Percentiles rank a stretch among this genome's conserved stretches.
phyloP scores from a whole-genome alignment of 2,888 invertebrate genomes.

The Seira ritae region DNA sequence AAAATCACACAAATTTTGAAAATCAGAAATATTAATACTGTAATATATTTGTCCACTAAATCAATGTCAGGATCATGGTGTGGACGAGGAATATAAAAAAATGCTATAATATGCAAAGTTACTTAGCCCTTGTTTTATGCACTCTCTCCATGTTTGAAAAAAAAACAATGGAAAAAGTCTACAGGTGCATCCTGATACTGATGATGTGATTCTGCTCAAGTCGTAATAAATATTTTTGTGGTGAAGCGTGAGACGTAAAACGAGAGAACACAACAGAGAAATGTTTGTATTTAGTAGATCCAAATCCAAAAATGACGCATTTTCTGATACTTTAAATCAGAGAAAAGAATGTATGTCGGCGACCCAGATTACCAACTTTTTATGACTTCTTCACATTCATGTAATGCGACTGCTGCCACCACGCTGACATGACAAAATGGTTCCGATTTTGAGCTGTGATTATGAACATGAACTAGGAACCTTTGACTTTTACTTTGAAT shows the following conservation, averaged over 20 bases:
- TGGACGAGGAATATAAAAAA: neutral
- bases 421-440: conserved; percentile 37
- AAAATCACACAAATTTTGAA: neutral
- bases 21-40: neutral
- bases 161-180: too few species aligned
- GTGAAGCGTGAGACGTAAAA: too few species aligned
- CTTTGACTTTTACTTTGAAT: neutral
- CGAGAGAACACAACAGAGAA: too few species aligned
- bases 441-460: conserved; percentile 34
- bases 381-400: neutral
- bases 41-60: conserved; percentile 7
- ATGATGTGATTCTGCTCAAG: too few species aligned
- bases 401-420: neutral
- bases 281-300: too few species aligned
- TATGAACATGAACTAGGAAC: neutral
- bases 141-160: too few species aligned
- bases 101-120: neutral
- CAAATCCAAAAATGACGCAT: neutral
- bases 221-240: too few species aligned
- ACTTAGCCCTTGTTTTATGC: too few species aligned
- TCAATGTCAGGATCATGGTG: neutral
- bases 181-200: too few species aligned
- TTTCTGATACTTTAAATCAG: neutral
- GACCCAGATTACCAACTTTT: conserved; percentile 46
- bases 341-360: conserved; percentile 44